Conservation (phyloP, 2,888 invertebrate species). For the Mayetiola destructor region DNA sequence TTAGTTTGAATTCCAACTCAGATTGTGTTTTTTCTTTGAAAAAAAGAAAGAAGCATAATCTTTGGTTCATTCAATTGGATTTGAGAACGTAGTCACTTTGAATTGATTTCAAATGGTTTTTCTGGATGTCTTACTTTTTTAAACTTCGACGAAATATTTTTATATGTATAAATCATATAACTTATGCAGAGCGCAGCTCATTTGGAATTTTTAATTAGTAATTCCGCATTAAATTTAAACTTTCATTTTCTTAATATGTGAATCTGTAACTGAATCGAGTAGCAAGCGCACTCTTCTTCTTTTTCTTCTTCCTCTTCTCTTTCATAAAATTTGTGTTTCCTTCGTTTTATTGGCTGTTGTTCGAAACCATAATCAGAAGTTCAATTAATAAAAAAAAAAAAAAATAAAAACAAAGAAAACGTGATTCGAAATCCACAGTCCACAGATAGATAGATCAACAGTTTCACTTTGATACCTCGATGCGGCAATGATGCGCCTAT, state of each 20-base stretch:
- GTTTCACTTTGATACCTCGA: neutral
- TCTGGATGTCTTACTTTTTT: too few species aligned
- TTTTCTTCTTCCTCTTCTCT: neutral
- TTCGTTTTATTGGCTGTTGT: too few species aligned
- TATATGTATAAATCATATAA: too few species aligned
- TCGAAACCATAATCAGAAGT: constrained; percentile 1
- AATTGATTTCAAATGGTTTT: too few species aligned
- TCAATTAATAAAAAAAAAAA: neutral
- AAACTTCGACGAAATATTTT: too few species aligned
- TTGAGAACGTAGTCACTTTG: too few species aligned
- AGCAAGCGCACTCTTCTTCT: neutral
- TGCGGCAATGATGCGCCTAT: too few species aligned
- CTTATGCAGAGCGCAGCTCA: neutral
- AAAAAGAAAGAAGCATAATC: too few species aligned
- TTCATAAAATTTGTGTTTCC: neutral
- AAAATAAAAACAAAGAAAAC: constrained; percentile 1
- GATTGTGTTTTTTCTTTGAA: too few species aligned
- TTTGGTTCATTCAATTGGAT: too few species aligned
- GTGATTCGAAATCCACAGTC: neutral
- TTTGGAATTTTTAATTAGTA: constrained; percentile 11
- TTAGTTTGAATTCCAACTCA: too few species aligned
- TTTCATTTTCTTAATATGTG: constrained; percentile 12
- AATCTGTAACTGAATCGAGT: neutral
- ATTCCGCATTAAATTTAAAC: constrained; percentile 10
- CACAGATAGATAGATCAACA: neutral